Evolutionary conservation across 2,797 vertebrate genomes (phyloP), one percentile per base, ranked within the genome.

Genomic region (Typhlichthys eigenmanni): DNA sequence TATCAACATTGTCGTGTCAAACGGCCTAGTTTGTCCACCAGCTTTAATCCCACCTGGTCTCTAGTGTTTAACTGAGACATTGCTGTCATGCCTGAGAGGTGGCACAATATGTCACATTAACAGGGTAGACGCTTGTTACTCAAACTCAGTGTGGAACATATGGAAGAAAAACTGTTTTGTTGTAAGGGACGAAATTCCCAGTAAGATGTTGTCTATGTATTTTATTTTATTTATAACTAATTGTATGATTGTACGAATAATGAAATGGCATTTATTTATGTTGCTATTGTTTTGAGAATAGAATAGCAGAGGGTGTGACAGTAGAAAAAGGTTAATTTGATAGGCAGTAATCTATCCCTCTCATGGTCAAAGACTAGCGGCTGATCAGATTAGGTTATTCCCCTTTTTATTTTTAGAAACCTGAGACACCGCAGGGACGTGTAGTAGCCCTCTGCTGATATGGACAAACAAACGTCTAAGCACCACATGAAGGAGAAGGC

Each of bases 391-490:
- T 90, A 90, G 83, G 62, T 72, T 79, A 71, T 16, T 69, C 81
- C 78, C 79, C 79, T 81, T 91, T 88, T 88, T 89, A 90, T 92
- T 91, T 91, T 89, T 89, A 88, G 88, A 83, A 87, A 85, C 76
- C 73, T 43, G 78, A 90, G 76, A 86, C 74, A 72, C 79, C 2
- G 6, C 45, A 14, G 77, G 76, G 80, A 79, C 61, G 52, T 16
- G 48, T 70, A 53, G 64, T 71, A 54, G 75, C 19, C 69, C 56
- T 60, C 52, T 59, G 62, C 49, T 68, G 58, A 86, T 76, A 64
- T 60, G 8, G 61, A 65, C 57, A 52, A 55, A 79, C 75, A 47
- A 58, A 58, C 50, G 29, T 74, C 53, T 65, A 13, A 66, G 55
- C 19, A 62, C 19, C 12, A 47, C 5, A 47, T 58, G 19, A 17